These are phyloP conservation scores for Drosophila phalerata DNA, from an alignment of 2,888 invertebrate species.

Conservation along the genomic window DNA sequence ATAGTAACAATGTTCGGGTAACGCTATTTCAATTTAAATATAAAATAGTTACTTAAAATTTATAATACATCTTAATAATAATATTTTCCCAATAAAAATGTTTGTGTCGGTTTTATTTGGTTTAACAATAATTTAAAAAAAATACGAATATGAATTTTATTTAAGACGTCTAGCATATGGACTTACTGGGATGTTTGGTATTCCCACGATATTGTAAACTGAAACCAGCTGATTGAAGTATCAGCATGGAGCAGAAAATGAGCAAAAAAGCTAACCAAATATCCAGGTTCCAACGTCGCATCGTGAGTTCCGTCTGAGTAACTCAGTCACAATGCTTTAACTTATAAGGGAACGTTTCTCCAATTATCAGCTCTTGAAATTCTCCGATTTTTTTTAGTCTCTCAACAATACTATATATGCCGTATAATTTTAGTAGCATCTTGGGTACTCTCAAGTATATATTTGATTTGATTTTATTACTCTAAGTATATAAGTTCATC, in stretches of 20 bases:
- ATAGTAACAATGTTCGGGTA: conserved; percentile 66
- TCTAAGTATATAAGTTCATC: neutral
- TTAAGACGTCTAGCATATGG: neutral
- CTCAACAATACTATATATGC: neutral
- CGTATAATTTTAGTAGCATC: neutral
- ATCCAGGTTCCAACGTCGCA: conserved; percentile 19
- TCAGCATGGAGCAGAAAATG: neutral
- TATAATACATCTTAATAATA: too few species aligned
- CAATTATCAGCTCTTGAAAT: conserved; percentile 14
- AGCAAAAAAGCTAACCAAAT: conserved; percentile 2
- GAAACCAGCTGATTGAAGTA: conserved; percentile 22
- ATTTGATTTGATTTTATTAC: neutral
- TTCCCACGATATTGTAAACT: conserved; percentile 72
- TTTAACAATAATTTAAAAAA: too few species aligned
- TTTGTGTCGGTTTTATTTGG: too few species aligned
- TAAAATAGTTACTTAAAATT: too few species aligned
- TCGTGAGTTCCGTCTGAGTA: conserved; percentile 21
- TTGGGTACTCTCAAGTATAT: neutral
- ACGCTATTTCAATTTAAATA: conserved; percentile 29
- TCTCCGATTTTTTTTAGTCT: neutral
- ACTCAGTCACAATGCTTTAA: neutral
- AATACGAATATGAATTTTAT: too few species aligned
- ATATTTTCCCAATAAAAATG: too few species aligned
- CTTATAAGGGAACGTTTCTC: conserved; percentile 17
- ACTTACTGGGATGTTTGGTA: conserved; percentile 67